A percentile compares a stretch with the other conserved stretches of the same genome.
These are phyloP conservation scores for Adelognathus sp. DNA, from an alignment of 2,888 invertebrate genomes.

Conservation along the genomic window DNA sequence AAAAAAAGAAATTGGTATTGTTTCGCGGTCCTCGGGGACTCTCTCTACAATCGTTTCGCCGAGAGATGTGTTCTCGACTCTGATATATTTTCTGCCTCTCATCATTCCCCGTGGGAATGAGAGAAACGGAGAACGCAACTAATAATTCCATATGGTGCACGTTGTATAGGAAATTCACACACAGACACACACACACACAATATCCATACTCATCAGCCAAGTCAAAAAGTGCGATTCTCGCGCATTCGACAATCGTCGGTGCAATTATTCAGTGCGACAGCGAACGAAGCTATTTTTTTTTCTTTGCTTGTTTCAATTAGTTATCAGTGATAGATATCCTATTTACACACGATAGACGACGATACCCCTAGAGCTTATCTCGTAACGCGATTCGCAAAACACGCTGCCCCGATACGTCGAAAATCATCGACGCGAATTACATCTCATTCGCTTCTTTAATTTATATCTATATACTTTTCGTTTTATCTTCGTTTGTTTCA, in stretches of 20 bases:
- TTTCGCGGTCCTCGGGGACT: neutral
- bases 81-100: neutral
- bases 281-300: slow-evolving; percentile 56
- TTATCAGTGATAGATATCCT: slow-evolving; percentile 45
- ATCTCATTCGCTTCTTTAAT: neutral
- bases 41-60: neutral
- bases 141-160: slow-evolving; percentile 8
- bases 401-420: slow-evolving; percentile 41
- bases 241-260: slow-evolving; percentile 48
- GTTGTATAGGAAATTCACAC: slow-evolving; percentile 16
- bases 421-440: slow-evolving; percentile 31
- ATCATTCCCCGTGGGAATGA: neutral
- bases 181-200: slow-evolving; percentile 18
- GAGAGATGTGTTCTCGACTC: neutral
- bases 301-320: neutral
- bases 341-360: slow-evolving; percentile 50
- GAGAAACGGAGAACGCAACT: neutral
- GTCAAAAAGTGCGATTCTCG: slow-evolving; percentile 59
- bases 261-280: slow-evolving; percentile 61
- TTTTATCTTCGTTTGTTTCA: slow-evolving; percentile 5
- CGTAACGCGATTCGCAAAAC: slow-evolving; percentile 40
- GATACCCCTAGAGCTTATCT: slow-evolving; percentile 35
- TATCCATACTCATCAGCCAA: slow-evolving; percentile 39
- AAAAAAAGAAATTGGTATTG: neutral
- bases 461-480: too few species aligned